Base-by-base conservation (phyloP, 2,113 vertebrate genomes). In the Apus apus region DNA sequence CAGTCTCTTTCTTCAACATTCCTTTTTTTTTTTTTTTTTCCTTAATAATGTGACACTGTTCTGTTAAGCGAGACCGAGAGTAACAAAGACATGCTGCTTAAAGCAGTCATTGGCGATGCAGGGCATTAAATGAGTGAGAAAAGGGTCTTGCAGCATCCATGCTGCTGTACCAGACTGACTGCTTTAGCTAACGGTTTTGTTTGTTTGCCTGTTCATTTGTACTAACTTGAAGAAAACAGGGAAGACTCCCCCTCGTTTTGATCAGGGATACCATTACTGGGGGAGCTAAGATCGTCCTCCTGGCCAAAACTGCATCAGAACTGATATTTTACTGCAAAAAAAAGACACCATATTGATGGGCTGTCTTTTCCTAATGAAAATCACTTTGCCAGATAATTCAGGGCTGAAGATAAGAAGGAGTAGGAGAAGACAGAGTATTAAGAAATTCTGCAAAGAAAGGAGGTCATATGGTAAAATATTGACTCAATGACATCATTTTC, bases 401-500 rank as follows among this genome's bases (percentile, higher is more conserved):
- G 58, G 16, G 27, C 15, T 75, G 34, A 84, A 77, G 68, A 75
- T 67, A n/a, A 90, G 71, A 77, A 79, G 46, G 38, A 73, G 14
- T 9, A 66, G 56, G 11, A 90, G 38, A 82, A 95, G 61, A 93
- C 15, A 46, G 51, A 84, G 17, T 40, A 95, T 54, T 84, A 88
- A 90, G 73, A 93, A 90, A 96, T 92, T 78, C 66, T 84, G 80
- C 58, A 85, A 85, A 95, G 76, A 93, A 93, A 78, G 70, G 80
- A 78, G 84, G 77, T 92, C 78, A 87, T 89, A 87, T 50, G 16
- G 50, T 89, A 93, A 96, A 96, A 96, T 89, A 94, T 2, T 78
- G 94, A 85, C 83, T 87, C 79, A 46, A 38, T 96, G 90, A 95
- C 83, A 96, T 92, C 27, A 95, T 89, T 95, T 95, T 88, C 94